Evolutionary conservation across 2,797 vertebrate species (phyloP).

Genomic region (Tangara arthus): DNA sequence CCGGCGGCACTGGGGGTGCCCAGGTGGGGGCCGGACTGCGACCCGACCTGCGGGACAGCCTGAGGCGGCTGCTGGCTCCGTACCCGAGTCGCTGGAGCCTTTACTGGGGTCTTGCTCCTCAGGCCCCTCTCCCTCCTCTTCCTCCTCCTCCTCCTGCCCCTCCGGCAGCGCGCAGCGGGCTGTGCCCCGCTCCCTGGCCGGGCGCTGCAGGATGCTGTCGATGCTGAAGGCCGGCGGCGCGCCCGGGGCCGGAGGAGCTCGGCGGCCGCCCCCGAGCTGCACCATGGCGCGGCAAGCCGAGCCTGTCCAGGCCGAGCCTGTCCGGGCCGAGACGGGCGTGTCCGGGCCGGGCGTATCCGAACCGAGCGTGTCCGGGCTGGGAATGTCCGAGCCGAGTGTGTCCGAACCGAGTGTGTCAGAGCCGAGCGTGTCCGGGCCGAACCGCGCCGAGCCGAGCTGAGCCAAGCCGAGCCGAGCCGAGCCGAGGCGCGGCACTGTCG

Average conservation of each 20-base stretch:
- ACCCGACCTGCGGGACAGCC: not conserved
- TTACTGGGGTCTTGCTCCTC: not conserved
- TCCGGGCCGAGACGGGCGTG: not conserved
- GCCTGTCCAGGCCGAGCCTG: not conserved
- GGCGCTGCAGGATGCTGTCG: constrained; percentile 46
- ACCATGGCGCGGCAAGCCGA: not conserved
- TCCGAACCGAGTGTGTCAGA: not conserved
- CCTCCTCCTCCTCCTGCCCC: not conserved
- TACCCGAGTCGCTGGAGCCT: constrained; percentile 26
- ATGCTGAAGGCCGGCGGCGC: constrained; percentile 54
- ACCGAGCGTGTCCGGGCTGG: not conserved
- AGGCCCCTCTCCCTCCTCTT: constrained; percentile 1
- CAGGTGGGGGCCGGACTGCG: not conserved
- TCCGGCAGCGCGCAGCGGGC: not conserved
- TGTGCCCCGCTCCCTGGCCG: not conserved
- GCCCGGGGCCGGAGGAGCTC: not conserved
- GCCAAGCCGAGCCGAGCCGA: not conserved
- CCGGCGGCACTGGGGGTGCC: not conserved
- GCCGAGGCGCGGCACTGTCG: not conserved
- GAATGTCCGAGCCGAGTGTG: not conserved
- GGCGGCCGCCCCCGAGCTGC: not conserved
- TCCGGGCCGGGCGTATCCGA: too few species aligned
- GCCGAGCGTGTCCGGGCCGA: too few species aligned
- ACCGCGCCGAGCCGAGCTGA: not conserved
- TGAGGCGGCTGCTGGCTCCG: not conserved